Evolutionary conservation across 2,113 vertebrate species (phyloP), one percentile per base, ranked within the genome.

Genomic region (Nycticryphes semicollaris): DNA sequence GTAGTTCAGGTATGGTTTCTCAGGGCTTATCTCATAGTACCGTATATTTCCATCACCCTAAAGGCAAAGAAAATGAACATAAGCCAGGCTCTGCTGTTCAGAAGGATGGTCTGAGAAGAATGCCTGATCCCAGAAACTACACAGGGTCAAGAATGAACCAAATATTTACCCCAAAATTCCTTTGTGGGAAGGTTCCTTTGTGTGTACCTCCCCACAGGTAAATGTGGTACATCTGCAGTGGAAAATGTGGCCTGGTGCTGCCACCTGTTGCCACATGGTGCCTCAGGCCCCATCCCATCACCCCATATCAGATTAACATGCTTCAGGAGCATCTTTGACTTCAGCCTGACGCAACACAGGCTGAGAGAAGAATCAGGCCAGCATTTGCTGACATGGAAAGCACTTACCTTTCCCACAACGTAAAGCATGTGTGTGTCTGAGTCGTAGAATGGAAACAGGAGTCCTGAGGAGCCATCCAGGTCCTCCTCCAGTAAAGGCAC

Each of bases 21-120:
- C 98, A 14, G 97, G 60, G 93, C 97, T 98, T 96, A 99, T 97
- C 91, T 99, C 99, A 14, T 99, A 99, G 98, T 99, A 99, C 77
- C 98, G 98, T 91, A 99, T 99, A 93, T 99, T 99, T 78, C 99
- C 99, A 24, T 99, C 99, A 67, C 99, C 99, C 99, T 99, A 54
- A 87, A 90, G 30, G n/a, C 37, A 94, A 88, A 62, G 12, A 89
- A 69, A 87, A 59, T 17, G 3, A 72, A 66, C 12, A 14, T 84
- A 69, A 96, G 48, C 27, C 53, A 53, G 22, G 37, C 3, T 56
- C 28, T 78, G n/a, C 37, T 81, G 22, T 22, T 81, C 66, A 89
- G 30, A 33, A 60, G 14, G 41, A 84, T 9, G 14, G 8, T 25
- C 48, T 64, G 7, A 82, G 43, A 73, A n/a, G 18, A 86, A 47